Percentiles rank a stretch among this genome's conserved stretches.
These are phyloP conservation scores for Galeopterus variegatus DNA, from an alignment of 2,113 vertebrate species.

Conservation along the genomic window DNA sequence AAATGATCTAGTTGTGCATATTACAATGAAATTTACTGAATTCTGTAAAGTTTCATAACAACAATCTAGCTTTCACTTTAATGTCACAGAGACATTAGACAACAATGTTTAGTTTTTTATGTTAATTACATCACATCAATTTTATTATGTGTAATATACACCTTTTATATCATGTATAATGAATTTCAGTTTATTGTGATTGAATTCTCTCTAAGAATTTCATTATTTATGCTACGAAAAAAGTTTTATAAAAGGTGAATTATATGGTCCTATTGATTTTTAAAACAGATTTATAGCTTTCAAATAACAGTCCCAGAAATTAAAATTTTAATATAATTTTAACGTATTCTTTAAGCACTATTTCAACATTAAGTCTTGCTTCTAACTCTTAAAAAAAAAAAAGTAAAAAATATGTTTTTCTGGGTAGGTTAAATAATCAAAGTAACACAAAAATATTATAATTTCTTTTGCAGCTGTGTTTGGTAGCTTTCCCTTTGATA, in stretches of 20 bases:
- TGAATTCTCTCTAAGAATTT: conserved; percentile 64
- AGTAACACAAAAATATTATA: background rate
- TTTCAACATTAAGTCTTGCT: conserved; percentile 49
- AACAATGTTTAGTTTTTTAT: conserved; percentile 30
- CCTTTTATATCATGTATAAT: conserved; percentile 32
- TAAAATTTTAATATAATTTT: conserved; percentile 66
- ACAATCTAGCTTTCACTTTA: conserved; percentile 39
- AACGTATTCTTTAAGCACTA: conserved; percentile 53
- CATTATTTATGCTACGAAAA: background rate
- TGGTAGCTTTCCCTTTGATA: background rate
- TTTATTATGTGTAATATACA: background rate
- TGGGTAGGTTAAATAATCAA: background rate
- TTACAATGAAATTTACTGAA: conserved; percentile 3
- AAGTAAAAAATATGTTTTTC: background rate
- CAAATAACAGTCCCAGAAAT: conserved; percentile 52
- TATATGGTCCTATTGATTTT: conserved; percentile 60
- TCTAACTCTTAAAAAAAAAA: background rate
- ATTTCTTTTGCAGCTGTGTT: background rate
- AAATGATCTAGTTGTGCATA: conserved; percentile 17
- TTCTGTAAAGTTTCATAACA: conserved; percentile 40
- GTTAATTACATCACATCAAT: conserved; percentile 40
- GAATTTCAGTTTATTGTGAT: conserved; percentile 43
- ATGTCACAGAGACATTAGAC: background rate
- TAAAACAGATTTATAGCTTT: conserved; percentile 66
- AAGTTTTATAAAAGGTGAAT: conserved; percentile 40